Evolutionary conservation across 2,113 vertebrate species (phyloP), one percentile per base, ranked within the genome.

Genomic region (Hippocampus guttulatus): DNA sequence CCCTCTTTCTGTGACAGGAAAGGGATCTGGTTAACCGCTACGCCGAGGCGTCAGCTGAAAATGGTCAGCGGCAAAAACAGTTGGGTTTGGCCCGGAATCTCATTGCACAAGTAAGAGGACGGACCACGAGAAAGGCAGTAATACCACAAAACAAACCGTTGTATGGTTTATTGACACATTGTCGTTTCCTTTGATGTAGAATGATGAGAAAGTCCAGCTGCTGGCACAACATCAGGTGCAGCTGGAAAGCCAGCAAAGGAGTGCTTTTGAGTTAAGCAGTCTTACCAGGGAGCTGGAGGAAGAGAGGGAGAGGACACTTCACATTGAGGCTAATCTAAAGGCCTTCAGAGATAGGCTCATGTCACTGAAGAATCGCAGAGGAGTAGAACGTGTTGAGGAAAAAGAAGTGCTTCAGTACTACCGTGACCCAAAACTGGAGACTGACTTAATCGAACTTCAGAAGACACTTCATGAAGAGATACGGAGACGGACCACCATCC

Each of bases 341-440:
- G 86, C 83, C 20, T 94, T 92, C 64, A 94, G 91, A 82, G 89
- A 75, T 5, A 93, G 90, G 70, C 70, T 96, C 82, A 67, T 95
- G 20, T 92, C 92, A n/a, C 83, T 98, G 71, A 95, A 91, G 87
- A 95, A 90, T 64, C 94, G 95, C 75, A 92, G 86, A 87, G 96
- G 96, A 0, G 76, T 95, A 70, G 94, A 98, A 80, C 93, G 94
- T 70, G 77, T 96, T 69, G 94, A 98, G 89, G 97, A 98, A 85
- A 97, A 92, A 73, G 97, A 98, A 63, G 90, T 98, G 25, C 89
- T 98, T 60, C 89, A 96, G 33, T 94, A 96, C 80, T 97, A 94
- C 86, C 94, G 95, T 45, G 95, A 99, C 76, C 95, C 97, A 18
- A 92, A 94, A 76, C 68, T 96, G 51, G 95, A 97, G 74, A 87